Evolutionary conservation across 2,888 invertebrate genomes (phyloP), one percentile per base, ranked within the genome.

Genomic region (Noctua pronuba): DNA sequence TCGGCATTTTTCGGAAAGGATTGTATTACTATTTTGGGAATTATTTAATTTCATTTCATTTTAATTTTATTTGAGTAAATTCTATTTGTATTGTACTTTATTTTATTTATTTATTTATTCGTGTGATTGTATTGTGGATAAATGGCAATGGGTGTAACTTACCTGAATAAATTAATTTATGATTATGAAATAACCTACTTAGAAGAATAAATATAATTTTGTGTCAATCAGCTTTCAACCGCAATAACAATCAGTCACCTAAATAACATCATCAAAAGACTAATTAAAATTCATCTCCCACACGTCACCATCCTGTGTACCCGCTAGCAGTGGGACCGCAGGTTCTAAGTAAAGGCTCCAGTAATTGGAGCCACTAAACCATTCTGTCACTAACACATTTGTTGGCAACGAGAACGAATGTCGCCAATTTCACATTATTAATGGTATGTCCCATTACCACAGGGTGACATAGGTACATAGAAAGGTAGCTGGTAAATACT

Each of bases 311-410:
- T 11, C 13, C 18, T 75, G 28, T 58, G 58, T 66, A 62, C 77
- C 58, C 66, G 31, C 44, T n/a, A 7, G 21, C 52, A 49, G 21
- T 11, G 28, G 35, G 28, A 67, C 62, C 55, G 13, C 77, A 64
- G 31, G 31, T 31, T 31, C 24, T 41, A 49, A 77, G 46, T 16
- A 31, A 46, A 46, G 55, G 55, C 79, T 55, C 31, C 41, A 28
- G 69, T 83, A 83, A 80, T 80, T 80, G 84, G 16, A 79, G 2
- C 46, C 68, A 79, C 55, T 80, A 83, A 79, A 80, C 79, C 64
- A 83, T 31, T 24, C 79, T 80, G 80, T 83, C 84, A 83, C 55
- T 4, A 58, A 79, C 80, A 80, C 49, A 79, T 83, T 79, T 69
- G 69, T 55, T 69, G 79, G 64, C 79, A 83, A 46, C 24, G 62